Conservation (phyloP, 2,797 vertebrate genomes). For the Hemitrygon akajei region DNA sequence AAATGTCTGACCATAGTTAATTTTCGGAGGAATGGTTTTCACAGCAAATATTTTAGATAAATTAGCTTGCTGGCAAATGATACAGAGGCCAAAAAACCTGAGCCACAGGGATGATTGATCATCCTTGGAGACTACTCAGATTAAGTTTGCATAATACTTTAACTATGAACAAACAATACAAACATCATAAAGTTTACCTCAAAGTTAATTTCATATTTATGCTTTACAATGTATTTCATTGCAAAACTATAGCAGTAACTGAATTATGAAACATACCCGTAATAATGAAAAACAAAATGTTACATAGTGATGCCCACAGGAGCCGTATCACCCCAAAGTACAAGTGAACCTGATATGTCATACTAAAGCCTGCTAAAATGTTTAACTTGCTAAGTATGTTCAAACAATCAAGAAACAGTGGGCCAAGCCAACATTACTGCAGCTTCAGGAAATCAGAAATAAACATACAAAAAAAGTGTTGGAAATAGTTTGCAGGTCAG, state of each 20-base stretch:
- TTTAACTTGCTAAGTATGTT: background rate
- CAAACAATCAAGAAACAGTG: background rate
- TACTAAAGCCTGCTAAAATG: background rate
- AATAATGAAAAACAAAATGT: background rate
- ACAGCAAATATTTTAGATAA: background rate
- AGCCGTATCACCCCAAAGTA: background rate
- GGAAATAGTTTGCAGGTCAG: background rate
- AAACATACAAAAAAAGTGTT: too few species aligned
- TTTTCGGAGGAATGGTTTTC: background rate
- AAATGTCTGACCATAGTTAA: background rate
- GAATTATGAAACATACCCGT: conserved; percentile 13
- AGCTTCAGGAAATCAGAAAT: too few species aligned
- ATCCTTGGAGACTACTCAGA: background rate
- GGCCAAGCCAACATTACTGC: too few species aligned
- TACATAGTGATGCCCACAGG: background rate
- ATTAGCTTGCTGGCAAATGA: background rate
- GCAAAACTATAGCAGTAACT: background rate
- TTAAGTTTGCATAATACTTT: background rate
- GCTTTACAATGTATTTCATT: background rate
- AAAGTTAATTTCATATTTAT: background rate
- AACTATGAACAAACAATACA: too few species aligned
- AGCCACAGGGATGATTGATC: background rate
- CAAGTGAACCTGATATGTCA: background rate
- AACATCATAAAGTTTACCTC: background rate
- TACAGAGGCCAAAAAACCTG: background rate